A percentile compares a stretch with the other conserved stretches of the same genome.
Evolutionary conservation across 2,888 invertebrate genomes (phyloP).

Genomic region (Atethmia centrago): DNA sequence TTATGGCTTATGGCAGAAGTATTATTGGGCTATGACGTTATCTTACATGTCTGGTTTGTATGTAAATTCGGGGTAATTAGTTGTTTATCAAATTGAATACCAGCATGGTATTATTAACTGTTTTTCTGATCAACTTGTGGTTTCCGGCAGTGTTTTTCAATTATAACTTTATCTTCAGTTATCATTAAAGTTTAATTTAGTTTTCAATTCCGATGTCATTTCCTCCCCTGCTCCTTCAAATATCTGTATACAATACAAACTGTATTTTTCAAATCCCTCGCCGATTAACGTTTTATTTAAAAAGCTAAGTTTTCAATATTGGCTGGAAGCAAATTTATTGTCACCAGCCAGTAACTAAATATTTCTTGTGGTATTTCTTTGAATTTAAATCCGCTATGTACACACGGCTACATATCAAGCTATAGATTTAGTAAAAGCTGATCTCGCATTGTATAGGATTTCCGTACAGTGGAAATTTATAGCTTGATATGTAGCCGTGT

Average conservation of each 20-base stretch:
- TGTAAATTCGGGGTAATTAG: neutral
- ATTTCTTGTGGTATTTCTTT: slow-evolving; percentile 14
- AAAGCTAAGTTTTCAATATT: slow-evolving; percentile 12
- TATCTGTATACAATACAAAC: neutral
- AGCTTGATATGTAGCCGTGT: too few relatives aligned
- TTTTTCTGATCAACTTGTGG: too few relatives aligned
- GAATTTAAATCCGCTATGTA: neutral
- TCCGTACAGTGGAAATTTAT: too few relatives aligned
- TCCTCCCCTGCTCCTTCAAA: too few relatives aligned
- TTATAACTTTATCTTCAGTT: neutral
- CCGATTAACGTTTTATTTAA: slow-evolving; percentile 13
- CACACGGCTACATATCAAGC: too few relatives aligned
- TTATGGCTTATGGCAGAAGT: slow-evolving; percentile 23
- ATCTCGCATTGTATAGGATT: too few relatives aligned
- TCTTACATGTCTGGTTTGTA: slow-evolving; percentile 11
- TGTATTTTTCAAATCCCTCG: neutral
- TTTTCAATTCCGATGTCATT: too few relatives aligned
- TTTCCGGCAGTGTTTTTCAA: neutral
- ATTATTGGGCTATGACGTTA: slow-evolving; percentile 7
- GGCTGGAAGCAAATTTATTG: neutral
- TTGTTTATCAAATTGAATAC: too few relatives aligned
- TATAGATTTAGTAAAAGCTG: too few relatives aligned
- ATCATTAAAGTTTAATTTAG: neutral
- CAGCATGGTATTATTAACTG: too few relatives aligned
- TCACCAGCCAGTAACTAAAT: slow-evolving; percentile 1